Base-by-base conservation (phyloP, 2,888 invertebrate species). In the Altica lythri region DNA sequence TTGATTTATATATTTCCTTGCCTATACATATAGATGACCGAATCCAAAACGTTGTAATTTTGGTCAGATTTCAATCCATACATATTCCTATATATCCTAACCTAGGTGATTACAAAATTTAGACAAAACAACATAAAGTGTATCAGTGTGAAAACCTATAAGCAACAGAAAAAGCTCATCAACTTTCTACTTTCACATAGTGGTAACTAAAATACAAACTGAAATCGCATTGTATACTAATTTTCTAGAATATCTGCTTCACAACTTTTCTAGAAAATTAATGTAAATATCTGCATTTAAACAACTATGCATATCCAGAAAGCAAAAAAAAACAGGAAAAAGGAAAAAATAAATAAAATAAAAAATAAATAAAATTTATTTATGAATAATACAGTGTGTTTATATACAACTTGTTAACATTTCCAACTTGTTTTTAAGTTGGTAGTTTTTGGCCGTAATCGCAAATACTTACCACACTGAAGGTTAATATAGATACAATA, bases 311-410 rank as follows among this genome's bases (percentile, higher is more conserved):
- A 35, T 27, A 48, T 32, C 19, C 19, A 45, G 45, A 22, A 25
- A 18, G 37, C 17, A 42, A 46, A 22, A 27, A 29, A 47, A 47
- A 43, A 19, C 30, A 44, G 44, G 45, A 14, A 29, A 43, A 48
- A 38, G 43, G 37, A 46, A 38, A 29, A 22, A 48, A 54, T 29
- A 48, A 42, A 42, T 17, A 19, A 54, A 54, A 25, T 19, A 45
- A 53, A 54, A 54, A 54, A 54, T 49, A 54, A 54, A 49, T 45
- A 49, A 42, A 48, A 32, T 49, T 49, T 49, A 49, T 54, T 54
- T 44, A 25, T 49, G 32, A 38, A 32, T 17, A 54, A 48, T 43
- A 54, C 37, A 54, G 29, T 22, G 29, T 44, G 37, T 25, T 50
- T 52, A 52, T 52, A 35, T 38, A 52, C 52, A 52, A 17, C 27